These are phyloP conservation scores for Crax fasciolata DNA, from an alignment of 2,797 vertebrate genomes.

Conservation along the genomic window DNA sequence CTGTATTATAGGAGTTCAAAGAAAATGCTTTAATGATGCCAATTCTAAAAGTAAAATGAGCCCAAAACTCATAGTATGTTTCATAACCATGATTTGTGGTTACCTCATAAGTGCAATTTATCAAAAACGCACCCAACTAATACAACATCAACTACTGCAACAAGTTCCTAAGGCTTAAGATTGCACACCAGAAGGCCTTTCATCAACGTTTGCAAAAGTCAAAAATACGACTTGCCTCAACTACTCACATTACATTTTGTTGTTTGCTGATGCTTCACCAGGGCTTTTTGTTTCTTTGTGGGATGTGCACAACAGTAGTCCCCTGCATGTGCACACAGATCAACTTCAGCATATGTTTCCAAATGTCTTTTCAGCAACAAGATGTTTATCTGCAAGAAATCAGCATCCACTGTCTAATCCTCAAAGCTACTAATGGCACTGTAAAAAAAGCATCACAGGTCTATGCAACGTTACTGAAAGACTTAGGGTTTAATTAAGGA, in stretches of 20 bases:
- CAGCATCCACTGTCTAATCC: neutral
- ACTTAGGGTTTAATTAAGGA: neutral
- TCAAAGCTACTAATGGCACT: neutral
- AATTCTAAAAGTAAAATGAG: neutral
- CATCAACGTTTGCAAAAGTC: neutral
- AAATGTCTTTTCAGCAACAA: conserved; percentile 16
- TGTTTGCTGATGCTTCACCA: neutral
- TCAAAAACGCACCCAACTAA: conserved; percentile 7
- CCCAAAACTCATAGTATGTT: neutral
- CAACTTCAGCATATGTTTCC: neutral
- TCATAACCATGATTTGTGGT: neutral
- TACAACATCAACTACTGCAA: neutral
- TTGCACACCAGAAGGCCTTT: neutral
- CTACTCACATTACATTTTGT: neutral
- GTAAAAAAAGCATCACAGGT: neutral
- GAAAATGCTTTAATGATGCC: neutral
- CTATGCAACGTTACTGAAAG: neutral
- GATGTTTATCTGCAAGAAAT: conserved; percentile 44
- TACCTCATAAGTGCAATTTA: neutral
- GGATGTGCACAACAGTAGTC: neutral
- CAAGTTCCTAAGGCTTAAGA: neutral
- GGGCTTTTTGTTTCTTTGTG: neutral
- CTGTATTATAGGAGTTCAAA: neutral
- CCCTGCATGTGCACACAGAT: neutral
- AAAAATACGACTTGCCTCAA: neutral